A percentile compares a stretch with the other conserved stretches of the same genome.
These are phyloP conservation scores for Mormyrus lacerda DNA, from an alignment of 2,113 vertebrate genomes.

Conservation along the genomic window DNA sequence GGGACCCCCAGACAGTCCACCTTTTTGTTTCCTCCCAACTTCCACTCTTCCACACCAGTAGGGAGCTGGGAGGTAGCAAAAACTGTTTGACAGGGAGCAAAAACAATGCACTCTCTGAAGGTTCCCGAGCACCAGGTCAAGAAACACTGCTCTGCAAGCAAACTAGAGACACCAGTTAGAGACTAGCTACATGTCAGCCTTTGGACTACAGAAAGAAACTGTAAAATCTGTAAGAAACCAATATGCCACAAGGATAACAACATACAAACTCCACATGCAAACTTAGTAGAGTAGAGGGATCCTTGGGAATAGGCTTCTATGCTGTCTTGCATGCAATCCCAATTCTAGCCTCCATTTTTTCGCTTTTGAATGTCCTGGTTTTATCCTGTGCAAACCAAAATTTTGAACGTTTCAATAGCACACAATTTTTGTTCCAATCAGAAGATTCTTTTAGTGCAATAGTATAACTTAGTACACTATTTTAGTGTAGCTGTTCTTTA, in stretches of 20 bases:
- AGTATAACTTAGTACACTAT: not conserved
- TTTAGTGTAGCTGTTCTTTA: not conserved
- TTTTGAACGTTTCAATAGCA: not conserved
- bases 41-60: not conserved
- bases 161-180: not conserved
- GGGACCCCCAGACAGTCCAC: too few species aligned
- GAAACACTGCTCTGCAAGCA: not conserved
- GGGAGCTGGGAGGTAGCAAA: not conserved
- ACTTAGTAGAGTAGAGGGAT: not conserved
- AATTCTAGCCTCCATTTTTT: not conserved
- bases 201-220: not conserved
- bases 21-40: too few species aligned
- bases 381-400: not conserved
- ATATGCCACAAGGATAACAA: not conserved
- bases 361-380: not conserved
- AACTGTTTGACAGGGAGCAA: too few species aligned
- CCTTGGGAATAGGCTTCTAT: not conserved
- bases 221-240: not conserved
- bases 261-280: not conserved
- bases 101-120: too few species aligned
- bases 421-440: not conserved
- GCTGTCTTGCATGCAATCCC: not conserved
- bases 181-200: not conserved
- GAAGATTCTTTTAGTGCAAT: not conserved
- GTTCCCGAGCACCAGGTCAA: not conserved